These are phyloP conservation scores for Lithophane semibrunnea DNA, from an alignment of 2,888 invertebrate species.

Conservation along the genomic window DNA sequence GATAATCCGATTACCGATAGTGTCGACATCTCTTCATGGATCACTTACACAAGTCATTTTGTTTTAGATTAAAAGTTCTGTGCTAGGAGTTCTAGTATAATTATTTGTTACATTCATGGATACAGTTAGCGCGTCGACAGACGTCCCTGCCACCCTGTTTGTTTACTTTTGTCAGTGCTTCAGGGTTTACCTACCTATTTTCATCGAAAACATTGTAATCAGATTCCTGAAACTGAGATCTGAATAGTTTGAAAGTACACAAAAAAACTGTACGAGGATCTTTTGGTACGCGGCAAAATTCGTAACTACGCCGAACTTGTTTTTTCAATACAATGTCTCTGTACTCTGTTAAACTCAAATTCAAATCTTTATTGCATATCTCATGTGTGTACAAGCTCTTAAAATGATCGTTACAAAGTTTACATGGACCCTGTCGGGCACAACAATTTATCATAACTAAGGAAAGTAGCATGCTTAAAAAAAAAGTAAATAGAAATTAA, in stretches of 20 bases:
- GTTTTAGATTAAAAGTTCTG: constrained; percentile 16
- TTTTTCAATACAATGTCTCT: not conserved
- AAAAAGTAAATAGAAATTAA: too few species aligned
- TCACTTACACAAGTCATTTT: constrained; percentile 28
- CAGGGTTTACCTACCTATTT: too few species aligned
- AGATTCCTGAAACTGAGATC: not conserved
- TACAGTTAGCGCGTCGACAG: too few species aligned
- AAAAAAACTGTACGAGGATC: not conserved
- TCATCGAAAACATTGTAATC: not conserved
- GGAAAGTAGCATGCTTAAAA: too few species aligned
- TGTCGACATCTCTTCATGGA: constrained; percentile 71
- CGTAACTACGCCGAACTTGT: not conserved
- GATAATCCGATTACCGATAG: constrained; percentile 75
- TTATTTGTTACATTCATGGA: too few species aligned
- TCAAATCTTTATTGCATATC: too few species aligned
- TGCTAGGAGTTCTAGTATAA: too few species aligned
- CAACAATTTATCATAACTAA: too few species aligned
- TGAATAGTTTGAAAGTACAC: not conserved
- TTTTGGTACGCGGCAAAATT: not conserved
- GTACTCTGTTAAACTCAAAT: not conserved
- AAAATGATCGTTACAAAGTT: too few species aligned
- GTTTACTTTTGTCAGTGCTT: not conserved
- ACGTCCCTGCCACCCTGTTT: too few species aligned
- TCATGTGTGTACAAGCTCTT: too few species aligned
- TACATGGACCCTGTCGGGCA: too few species aligned